Evolutionary conservation across 2,113 vertebrate genomes (phyloP).

Genomic region (Brienomyrus longianalis): DNA sequence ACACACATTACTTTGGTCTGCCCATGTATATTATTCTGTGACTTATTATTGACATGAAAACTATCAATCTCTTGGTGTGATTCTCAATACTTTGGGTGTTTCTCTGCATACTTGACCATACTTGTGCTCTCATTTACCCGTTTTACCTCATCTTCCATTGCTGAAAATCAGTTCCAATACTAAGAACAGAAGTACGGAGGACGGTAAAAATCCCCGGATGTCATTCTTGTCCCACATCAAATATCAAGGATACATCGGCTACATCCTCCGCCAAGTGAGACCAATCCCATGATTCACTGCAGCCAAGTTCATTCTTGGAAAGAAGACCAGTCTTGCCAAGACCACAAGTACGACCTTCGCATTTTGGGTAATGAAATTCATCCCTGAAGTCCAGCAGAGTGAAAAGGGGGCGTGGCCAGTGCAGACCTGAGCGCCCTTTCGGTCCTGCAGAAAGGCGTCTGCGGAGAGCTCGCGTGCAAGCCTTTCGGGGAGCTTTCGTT

Average conservation of each 20-base stretch:
- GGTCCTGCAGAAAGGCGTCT: not conserved
- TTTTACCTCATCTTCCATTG: not conserved
- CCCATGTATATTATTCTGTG: not conserved
- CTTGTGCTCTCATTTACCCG: not conserved
- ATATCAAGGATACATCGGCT: too few species aligned
- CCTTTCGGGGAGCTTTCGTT: not conserved
- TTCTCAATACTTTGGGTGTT: not conserved
- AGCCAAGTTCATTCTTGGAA: not conserved
- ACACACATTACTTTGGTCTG: not conserved
- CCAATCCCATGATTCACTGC: not conserved
- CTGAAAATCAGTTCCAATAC: not conserved
- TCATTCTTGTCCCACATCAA: too few species aligned
- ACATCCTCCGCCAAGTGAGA: not conserved
- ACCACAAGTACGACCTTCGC: not conserved
- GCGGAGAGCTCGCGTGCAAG: not conserved
- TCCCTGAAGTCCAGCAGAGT: not conserved
- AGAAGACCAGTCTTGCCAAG: not conserved
- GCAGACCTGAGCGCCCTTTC: not conserved
- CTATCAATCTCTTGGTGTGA: not conserved
- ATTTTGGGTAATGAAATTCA: not conserved
- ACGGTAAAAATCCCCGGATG: not conserved
- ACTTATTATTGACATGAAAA: not conserved
- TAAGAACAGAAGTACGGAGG: not conserved
- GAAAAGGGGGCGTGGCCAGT: not conserved
- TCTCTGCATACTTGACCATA: not conserved